These are phyloP conservation scores for Eudemis profundana DNA, from an alignment of 2,888 invertebrate species.

Conservation along the genomic window DNA sequence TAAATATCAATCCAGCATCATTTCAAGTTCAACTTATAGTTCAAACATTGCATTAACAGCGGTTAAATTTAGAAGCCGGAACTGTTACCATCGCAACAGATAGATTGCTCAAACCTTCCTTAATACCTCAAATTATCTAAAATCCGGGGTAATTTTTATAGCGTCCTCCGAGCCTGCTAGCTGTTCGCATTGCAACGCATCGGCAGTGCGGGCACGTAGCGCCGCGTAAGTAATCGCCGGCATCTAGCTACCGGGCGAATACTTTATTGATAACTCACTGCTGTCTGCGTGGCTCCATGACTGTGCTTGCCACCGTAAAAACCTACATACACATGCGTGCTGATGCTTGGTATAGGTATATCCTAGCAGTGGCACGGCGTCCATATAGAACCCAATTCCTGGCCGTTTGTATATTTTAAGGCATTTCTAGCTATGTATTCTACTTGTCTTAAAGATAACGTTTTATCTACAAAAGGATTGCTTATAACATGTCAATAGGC, in stretches of 20 bases:
- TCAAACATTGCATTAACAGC: too few relatives aligned
- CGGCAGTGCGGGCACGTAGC: constrained; percentile 40
- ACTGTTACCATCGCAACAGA: neutral
- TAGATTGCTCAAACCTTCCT: constrained; percentile 8
- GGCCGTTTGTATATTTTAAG: too few relatives aligned
- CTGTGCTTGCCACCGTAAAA: neutral
- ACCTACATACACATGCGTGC: neutral
- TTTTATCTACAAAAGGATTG: too few relatives aligned
- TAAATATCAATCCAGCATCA: too few relatives aligned
- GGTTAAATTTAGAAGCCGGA: too few relatives aligned
- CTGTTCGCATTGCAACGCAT: constrained; percentile 12
- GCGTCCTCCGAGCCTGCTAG: constrained; percentile 3
- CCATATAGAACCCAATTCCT: neutral
- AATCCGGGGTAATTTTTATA: constrained; percentile 23
- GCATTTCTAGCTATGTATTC: too few relatives aligned
- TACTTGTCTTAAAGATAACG: too few relatives aligned
- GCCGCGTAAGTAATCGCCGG: constrained; percentile 44
- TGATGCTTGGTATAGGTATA: neutral
- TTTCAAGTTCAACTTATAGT: too few relatives aligned
- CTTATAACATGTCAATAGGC: neutral
- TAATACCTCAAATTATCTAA: constrained; percentile 19
- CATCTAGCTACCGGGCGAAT: constrained; percentile 44
- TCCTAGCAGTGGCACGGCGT: neutral
- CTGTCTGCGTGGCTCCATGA: constrained; percentile 18
- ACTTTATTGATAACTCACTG: constrained; percentile 43